Evolutionary conservation across 2,888 invertebrate genomes (phyloP), one percentile per base, ranked within the genome.

Genomic region (Cheilosia urbana): DNA sequence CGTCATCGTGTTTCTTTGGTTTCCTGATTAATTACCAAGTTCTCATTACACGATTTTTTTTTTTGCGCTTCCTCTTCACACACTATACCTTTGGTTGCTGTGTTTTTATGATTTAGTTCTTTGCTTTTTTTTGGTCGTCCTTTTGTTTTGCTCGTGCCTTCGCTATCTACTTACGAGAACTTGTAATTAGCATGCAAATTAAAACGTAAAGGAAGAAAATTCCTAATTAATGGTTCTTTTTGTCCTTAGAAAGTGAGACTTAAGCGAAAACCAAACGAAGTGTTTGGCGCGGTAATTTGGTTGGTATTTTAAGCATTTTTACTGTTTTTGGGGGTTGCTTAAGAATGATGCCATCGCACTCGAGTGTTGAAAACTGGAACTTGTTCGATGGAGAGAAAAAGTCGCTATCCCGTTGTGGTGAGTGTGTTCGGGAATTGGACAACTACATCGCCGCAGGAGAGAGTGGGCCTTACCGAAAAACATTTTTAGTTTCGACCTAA

Each of bases 101-200:
- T 80, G 55, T 62, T 60, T 51, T 73, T 80, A 68, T 80, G 66
- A 73, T 80, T 80, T 73, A 73, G 60, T 45, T 69, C 53, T 42
- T 40, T 17, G 27, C 17, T 40, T 73, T 42, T 42, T 30, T 53
- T 34, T 17, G 17, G 5, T 55, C 51, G 15, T 34, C 2, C 49
- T 60, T 65, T 73, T 68, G 62, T 51, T 66, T 60, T 49, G 60
- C 45, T 69, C 24, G 5, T 51, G 9, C 13, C 13, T 51, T 27
- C 15, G 13, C 15, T 47, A 19, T 11, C 49, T 27, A n/a, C 66
- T 42, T 65, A 19, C 58, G 30, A 73, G 62, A 47, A 62, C 58
- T 81, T 57, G 75, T 81, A 81, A 81, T 81, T 75, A 81, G 68
- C 69, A 81, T 81, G 75, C 69, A 81, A 76, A 81, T 81, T 69